phyloP scores from a whole-genome alignment of 2,888 invertebrate species.

The Vannuccia rotundouncinata region DNA sequence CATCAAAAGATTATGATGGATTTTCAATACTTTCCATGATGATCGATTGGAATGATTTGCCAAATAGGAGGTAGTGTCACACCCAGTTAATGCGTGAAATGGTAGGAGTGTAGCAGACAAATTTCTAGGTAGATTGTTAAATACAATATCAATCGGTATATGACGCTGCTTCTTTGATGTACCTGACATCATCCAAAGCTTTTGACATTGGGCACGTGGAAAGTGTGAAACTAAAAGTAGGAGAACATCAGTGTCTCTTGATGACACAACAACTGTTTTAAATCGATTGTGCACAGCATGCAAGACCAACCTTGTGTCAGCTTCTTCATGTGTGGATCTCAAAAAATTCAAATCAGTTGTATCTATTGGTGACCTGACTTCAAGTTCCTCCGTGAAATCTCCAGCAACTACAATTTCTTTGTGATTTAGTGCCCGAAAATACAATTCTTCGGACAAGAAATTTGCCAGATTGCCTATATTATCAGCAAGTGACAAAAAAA shows the following conservation, averaged over 20 bases:
- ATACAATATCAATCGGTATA: neutral
- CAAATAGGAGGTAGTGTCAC: neutral
- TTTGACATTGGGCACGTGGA: conserved; percentile 11
- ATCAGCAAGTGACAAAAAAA: neutral
- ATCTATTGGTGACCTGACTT: neutral
- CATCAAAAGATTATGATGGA: neutral
- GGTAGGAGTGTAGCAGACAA: conserved; percentile 14
- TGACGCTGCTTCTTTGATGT: neutral
- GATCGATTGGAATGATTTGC: conserved; percentile 6
- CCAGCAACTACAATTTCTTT: neutral
- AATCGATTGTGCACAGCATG: conserved; percentile 10
- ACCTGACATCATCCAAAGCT: neutral
- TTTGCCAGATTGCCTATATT: too few relatives aligned
- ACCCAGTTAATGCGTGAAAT: conserved; percentile 10
- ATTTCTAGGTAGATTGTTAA: conserved; percentile 1
- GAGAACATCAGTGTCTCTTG: conserved; percentile 11
- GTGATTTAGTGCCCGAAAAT: conserved; percentile 6
- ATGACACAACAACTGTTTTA: neutral
- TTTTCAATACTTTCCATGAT: neutral
- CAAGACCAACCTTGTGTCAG: conserved; percentile 2
- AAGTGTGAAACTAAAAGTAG: conserved; percentile 14
- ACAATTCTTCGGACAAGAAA: neutral
- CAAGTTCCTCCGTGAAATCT: conserved; percentile 1
- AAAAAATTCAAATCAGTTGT: neutral
- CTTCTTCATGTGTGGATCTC: conserved; percentile 10